These are phyloP conservation scores for Styela plicata DNA, from an alignment of 23 tunicate genomes.

Conservation along the genomic window DNA sequence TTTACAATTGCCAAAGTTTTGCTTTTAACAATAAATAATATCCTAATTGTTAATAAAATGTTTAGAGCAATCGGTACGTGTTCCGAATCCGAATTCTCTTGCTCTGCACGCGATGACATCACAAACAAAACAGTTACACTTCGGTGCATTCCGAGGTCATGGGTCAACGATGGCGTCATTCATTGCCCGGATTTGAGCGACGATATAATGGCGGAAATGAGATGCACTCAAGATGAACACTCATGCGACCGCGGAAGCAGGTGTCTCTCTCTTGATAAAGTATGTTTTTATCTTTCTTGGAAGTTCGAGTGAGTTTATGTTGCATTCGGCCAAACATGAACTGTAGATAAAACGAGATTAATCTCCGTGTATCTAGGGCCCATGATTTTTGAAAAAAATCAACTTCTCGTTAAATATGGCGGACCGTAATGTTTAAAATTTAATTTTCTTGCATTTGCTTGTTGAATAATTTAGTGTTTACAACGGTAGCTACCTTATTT, in stretches of 20 bases:
- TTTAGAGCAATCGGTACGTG: background rate
- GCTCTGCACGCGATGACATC: background rate
- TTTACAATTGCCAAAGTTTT: too few species aligned
- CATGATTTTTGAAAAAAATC: too few species aligned
- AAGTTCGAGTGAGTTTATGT: too few species aligned
- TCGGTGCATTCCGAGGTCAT: conserved; percentile 46
- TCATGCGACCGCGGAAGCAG: conserved; percentile 39
- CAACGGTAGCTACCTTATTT: background rate
- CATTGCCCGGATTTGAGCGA: conserved; percentile 42
- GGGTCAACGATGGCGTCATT: conserved; percentile 54
- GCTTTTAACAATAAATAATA: too few species aligned
- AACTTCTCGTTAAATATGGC: background rate
- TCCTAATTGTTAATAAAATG: too few species aligned
- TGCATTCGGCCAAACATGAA: too few species aligned
- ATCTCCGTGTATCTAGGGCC: too few species aligned
- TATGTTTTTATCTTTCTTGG: background rate
- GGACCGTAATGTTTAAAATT: background rate
- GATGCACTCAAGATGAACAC: conserved; percentile 33
- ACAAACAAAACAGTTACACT: background rate
- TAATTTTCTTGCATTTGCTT: background rate
- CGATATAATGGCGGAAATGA: conserved; percentile 12
- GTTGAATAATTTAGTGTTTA: background rate
- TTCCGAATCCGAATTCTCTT: conserved; percentile 15
- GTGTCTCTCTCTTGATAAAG: conserved; percentile 26
- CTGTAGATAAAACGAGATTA: too few species aligned